These are phyloP conservation scores for Zelostemma sp. DNA, from an alignment of 1,140 invertebrate species.

Conservation along the genomic window DNA sequence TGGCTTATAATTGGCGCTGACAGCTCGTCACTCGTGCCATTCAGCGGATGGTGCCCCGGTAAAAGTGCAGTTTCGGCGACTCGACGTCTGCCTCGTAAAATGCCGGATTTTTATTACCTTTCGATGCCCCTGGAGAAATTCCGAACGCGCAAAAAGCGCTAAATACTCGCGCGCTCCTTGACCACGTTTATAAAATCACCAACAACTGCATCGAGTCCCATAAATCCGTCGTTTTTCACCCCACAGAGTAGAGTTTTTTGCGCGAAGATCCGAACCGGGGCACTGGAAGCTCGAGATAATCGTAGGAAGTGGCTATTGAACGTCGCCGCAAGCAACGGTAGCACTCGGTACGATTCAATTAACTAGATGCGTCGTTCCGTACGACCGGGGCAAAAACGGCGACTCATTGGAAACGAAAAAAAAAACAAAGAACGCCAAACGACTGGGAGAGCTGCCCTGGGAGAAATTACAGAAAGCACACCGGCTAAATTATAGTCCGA, in stretches of 20 bases:
- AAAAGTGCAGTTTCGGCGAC: too few relatives aligned
- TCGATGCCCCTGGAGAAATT: too few relatives aligned
- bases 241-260: background rate
- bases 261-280: background rate
- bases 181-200: background rate
- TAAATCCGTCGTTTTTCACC: conserved; percentile 11
- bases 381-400: conserved; percentile 9
- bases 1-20: conserved; percentile 64
- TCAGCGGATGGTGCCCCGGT: conserved; percentile 33
- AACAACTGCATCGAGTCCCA: background rate
- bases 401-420: background rate
- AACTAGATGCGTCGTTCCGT: conserved; percentile 30
- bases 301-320: conserved; percentile 7
- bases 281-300: conserved; percentile 2
- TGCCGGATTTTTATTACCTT: too few relatives aligned
- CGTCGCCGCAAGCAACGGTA: background rate
- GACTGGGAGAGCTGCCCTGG: background rate
- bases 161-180: conserved; percentile 28
- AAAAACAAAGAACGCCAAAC: conserved; percentile 2
- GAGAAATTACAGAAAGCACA: background rate
- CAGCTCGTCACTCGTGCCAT: conserved; percentile 58
- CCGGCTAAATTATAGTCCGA: background rate
- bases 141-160: background rate
- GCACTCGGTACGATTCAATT: conserved; percentile 39
- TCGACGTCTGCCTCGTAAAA: too few relatives aligned